These are phyloP conservation scores for Clitarchus hookeri DNA, from an alignment of 2,888 invertebrate species.

Conservation along the genomic window DNA sequence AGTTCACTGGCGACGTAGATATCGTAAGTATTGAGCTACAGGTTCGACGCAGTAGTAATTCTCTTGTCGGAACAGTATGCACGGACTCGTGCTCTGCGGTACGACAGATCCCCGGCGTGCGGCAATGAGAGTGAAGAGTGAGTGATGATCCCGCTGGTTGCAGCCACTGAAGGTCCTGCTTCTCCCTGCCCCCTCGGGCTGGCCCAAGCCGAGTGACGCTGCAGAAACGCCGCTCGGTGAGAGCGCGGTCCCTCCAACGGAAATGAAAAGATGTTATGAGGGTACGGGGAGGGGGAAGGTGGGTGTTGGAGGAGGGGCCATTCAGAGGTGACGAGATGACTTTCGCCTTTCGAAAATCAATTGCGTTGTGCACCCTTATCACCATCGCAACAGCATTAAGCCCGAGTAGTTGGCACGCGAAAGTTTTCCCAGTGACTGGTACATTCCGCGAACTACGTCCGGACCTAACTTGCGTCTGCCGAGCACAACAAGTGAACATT, in stretches of 20 bases:
- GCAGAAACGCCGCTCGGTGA: background rate
- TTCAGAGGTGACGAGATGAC: background rate
- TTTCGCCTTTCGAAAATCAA: background rate
- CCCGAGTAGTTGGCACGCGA: background rate
- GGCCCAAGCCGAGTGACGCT: background rate
- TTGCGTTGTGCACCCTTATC: background rate
- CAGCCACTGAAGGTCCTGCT: background rate
- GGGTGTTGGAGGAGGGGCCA: background rate
- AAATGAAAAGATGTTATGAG: background rate
- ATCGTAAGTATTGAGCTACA: too few relatives aligned
- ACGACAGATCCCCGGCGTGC: too few relatives aligned
- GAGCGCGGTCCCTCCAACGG: background rate
- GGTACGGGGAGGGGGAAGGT: background rate
- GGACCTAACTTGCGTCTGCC: too few relatives aligned
- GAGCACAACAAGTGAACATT: too few relatives aligned
- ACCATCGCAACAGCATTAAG: background rate
- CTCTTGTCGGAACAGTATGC: too few relatives aligned
- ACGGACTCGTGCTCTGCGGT: too few relatives aligned
- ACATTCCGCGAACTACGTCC: too few relatives aligned
- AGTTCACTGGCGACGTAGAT: too few relatives aligned
- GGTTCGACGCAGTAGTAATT: too few relatives aligned
- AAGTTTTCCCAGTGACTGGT: background rate
- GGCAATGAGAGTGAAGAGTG: background rate
- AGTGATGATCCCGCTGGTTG: background rate
- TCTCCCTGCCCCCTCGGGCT: background rate